A percentile compares a stretch with the other conserved stretches of the same genome.
These are phyloP conservation scores for Gephyroberyx darwinii DNA, from an alignment of 2,797 vertebrate species.

Conservation along the genomic window DNA sequence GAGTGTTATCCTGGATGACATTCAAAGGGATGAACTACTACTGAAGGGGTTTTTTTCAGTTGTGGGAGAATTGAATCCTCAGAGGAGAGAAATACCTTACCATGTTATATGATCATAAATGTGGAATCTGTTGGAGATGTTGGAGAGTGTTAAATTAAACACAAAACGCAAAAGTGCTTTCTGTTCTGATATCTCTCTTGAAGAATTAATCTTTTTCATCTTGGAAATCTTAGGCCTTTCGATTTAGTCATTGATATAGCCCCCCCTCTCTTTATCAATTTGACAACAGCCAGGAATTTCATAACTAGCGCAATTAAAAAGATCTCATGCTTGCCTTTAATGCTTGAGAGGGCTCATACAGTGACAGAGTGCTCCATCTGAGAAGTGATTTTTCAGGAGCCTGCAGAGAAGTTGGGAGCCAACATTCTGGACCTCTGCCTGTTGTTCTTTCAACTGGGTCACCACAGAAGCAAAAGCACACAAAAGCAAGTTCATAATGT, in stretches of 20 bases:
- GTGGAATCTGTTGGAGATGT: slow-evolving; percentile 21
- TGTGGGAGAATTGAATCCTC: slow-evolving; percentile 12
- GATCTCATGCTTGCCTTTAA: slow-evolving; percentile 58
- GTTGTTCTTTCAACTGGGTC: slow-evolving; percentile 76
- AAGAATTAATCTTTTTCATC: slow-evolving; percentile 32
- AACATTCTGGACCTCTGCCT: slow-evolving; percentile 67
- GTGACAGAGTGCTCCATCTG: slow-evolving; percentile 43
- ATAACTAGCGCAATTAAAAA: slow-evolving; percentile 65
- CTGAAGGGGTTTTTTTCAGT: slow-evolving; percentile 23
- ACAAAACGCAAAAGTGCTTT: slow-evolving; percentile 31
- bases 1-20: slow-evolving; percentile 39
- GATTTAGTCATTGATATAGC: slow-evolving; percentile 29
- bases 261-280: slow-evolving; percentile 51
- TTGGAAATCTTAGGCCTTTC: slow-evolving; percentile 12
- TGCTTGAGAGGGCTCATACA: slow-evolving; percentile 60
- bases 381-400: slow-evolving; percentile 54
- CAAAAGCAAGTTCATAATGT: slow-evolving; percentile 73
- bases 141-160: slow-evolving; percentile 31
- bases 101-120: slow-evolving; percentile 29
- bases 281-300: slow-evolving; percentile 55
- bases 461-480: slow-evolving; percentile 63
- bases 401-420: slow-evolving; percentile 57
- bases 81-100: slow-evolving; percentile 9
- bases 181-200: slow-evolving; percentile 34
- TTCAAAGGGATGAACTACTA: slow-evolving; percentile 38